phyloP scores from a whole-genome alignment of 2,797 vertebrate genomes.

The Catostomus latipinnis region DNA sequence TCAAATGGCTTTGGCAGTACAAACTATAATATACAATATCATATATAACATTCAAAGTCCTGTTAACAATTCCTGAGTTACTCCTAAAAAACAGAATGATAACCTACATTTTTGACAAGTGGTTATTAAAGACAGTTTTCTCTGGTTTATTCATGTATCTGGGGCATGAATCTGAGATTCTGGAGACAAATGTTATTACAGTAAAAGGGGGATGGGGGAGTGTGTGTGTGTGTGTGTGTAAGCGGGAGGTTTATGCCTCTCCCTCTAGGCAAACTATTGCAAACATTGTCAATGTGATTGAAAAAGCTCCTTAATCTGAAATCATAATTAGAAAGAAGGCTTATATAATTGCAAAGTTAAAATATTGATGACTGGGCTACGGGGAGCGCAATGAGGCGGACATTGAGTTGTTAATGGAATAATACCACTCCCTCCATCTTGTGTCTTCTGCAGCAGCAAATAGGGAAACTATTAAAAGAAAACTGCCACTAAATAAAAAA shows the following conservation, averaged over 20 bases:
- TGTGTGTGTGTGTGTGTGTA: constrained; percentile 49
- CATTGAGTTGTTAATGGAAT: constrained; percentile 70
- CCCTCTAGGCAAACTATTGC: constrained; percentile 62
- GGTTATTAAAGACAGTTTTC: constrained; percentile 59
- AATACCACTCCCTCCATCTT: constrained; percentile 52
- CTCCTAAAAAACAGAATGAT: constrained; percentile 55
- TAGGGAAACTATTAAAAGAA: constrained; percentile 59
- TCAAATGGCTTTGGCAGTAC: neutral
- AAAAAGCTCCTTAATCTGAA: constrained; percentile 77
- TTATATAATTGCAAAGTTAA: constrained; percentile 77
- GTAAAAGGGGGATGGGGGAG: constrained; percentile 45
- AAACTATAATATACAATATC: neutral
- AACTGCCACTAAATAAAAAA: constrained; percentile 41
- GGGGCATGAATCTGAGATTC: constrained; percentile 48
- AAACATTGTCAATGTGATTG: constrained; percentile 74
- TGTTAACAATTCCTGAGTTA: neutral
- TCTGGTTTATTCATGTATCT: constrained; percentile 42
- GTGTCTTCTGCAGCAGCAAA: constrained; percentile 55
- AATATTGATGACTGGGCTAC: constrained; percentile 74
- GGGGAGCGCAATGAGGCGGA: constrained; percentile 63
- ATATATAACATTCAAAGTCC: neutral
- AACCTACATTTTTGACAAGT: constrained; percentile 57
- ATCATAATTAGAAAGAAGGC: constrained; percentile 78
- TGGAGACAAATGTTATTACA: constrained; percentile 54
- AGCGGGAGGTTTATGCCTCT: constrained; percentile 55